These are phyloP conservation scores for Centropus bengalensis DNA, from an alignment of 2,113 vertebrate species.

Conservation along the genomic window DNA sequence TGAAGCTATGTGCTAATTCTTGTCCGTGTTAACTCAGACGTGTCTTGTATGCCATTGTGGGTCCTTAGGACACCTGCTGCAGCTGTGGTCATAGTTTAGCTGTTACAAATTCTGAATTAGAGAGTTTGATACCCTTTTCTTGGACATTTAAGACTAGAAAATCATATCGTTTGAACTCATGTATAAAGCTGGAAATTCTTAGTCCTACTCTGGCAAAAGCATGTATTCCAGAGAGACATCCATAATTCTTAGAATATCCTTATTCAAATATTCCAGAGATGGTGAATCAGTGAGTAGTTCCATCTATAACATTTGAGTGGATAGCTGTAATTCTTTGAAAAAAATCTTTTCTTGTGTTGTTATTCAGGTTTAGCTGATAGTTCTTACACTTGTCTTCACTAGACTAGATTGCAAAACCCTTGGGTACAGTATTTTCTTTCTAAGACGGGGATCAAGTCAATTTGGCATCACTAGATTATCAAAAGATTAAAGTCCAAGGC, in stretches of 20 bases:
- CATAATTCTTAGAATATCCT: not conserved
- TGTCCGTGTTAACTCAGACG: not conserved
- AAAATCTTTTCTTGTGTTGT: not conserved
- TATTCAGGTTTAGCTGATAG: not conserved
- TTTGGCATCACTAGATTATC: not conserved
- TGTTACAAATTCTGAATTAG: not conserved
- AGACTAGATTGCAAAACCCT: not conserved
- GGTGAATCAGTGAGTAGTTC: not conserved
- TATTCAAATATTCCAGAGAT: not conserved
- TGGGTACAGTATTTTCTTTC: not conserved
- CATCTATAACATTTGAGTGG: not conserved
- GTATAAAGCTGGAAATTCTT: not conserved
- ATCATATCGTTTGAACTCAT: not conserved
- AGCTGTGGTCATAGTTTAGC: not conserved
- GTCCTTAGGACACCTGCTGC: not conserved
- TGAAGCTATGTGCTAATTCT: not conserved
- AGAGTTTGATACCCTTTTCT: not conserved
- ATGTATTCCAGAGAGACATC: not conserved
- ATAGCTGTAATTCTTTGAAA: not conserved
- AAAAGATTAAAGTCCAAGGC: not conserved
- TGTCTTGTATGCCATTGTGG: not conserved
- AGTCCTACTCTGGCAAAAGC: not conserved
- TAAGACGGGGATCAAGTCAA: not conserved
- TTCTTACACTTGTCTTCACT: not conserved
- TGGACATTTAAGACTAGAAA: not conserved